These are phyloP conservation scores for Polydrusus pterygomalis DNA, from an alignment of 2,888 invertebrate genomes.

Conservation along the genomic window DNA sequence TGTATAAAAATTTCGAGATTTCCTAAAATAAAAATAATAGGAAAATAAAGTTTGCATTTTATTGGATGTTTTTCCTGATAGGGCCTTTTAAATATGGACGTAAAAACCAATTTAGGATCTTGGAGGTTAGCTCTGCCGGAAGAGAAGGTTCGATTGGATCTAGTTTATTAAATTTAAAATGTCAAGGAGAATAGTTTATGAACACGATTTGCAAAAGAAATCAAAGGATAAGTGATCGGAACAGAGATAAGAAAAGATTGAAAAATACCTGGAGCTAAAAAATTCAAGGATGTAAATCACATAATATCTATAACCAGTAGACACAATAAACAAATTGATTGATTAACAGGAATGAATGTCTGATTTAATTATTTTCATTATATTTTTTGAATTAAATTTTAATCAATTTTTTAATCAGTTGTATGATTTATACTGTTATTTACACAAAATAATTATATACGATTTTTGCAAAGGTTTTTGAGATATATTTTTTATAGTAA, in stretches of 20 bases:
- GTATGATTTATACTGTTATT: no score
- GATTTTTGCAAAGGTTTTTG: no score
- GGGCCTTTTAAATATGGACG: slow-evolving; percentile 20
- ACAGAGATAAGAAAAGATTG: background rate
- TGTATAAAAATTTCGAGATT: slow-evolving; percentile 44
- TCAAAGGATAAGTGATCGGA: background rate
- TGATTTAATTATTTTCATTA: no score
- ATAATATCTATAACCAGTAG: no score
- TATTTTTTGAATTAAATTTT: no score
- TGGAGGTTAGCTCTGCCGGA: background rate
- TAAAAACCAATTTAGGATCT: slow-evolving; percentile 41
- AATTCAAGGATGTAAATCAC: no score
- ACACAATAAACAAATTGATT: no score
- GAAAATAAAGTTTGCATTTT: slow-evolving; percentile 43
- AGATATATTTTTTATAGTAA: no score
- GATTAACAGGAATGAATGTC: no score
- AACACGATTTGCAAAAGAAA: background rate
- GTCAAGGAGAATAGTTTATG: slow-evolving; percentile 4
- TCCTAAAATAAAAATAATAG: slow-evolving; percentile 50
- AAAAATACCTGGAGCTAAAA: no score
- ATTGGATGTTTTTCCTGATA: slow-evolving; percentile 35
- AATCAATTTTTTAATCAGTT: no score
- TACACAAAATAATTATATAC: no score
- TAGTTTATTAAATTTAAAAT: slow-evolving; percentile 2
- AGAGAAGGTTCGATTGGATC: background rate